Percentiles rank a stretch among this genome's conserved stretches.
Conservation (phyloP, 1,140 invertebrate genomes). For the Ladona fulva region DNA sequence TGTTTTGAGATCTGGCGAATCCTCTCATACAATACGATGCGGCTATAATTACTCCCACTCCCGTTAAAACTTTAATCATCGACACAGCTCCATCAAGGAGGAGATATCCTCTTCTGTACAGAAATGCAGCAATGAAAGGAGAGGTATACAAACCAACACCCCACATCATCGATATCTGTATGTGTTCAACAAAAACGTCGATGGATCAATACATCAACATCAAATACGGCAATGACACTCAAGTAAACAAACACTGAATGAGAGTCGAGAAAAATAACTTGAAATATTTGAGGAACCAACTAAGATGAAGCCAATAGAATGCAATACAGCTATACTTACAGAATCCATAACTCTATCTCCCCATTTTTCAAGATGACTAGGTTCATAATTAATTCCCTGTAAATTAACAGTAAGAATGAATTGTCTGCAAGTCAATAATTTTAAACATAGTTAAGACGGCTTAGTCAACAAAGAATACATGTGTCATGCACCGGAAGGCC, state of each 20-base stretch:
- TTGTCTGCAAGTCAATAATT: conserved; percentile 15
- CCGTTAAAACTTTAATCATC: conserved; percentile 49
- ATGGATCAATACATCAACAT: too few relatives aligned
- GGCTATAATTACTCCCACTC: conserved; percentile 53
- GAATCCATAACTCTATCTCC: conserved; percentile 61
- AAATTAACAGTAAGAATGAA: conserved; percentile 29
- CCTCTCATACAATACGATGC: conserved; percentile 58
- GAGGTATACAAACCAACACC: conserved; percentile 64
- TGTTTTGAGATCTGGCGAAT: conserved; percentile 58
- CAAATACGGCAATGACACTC: too few relatives aligned
- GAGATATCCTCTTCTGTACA: conserved; percentile 61
- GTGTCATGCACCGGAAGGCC: conserved; percentile 20
- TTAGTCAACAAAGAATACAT: conserved; percentile 14
- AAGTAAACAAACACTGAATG: too few relatives aligned
- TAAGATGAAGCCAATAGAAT: too few relatives aligned
- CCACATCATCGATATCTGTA: conserved; percentile 51
- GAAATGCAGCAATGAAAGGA: conserved; percentile 61
- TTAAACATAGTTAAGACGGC: conserved; percentile 13
- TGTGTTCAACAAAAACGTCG: background rate
- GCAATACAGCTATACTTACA: conserved; percentile 35
- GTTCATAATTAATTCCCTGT: conserved; percentile 51
- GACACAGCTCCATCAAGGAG: conserved; percentile 47
- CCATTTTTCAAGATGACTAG: conserved; percentile 54
- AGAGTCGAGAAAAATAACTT: too few relatives aligned
- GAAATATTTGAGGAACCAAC: too few relatives aligned